Conservation (phyloP, 1,140 invertebrate genomes). For the Mizuhopecten yessoensis region DNA sequence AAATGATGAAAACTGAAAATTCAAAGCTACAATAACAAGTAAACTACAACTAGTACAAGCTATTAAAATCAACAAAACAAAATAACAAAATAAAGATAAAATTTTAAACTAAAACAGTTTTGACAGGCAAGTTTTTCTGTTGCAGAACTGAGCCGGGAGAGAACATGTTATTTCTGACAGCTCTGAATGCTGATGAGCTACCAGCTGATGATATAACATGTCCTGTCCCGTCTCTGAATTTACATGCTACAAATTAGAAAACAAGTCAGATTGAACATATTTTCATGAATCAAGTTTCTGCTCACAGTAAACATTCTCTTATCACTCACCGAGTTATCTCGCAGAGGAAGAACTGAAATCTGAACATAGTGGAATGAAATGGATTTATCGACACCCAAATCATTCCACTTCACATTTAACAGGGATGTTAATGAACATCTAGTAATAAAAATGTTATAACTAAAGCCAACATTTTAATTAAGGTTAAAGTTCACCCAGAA, state of each 20-base stretch:
- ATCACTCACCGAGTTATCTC: background rate
- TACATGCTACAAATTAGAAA: background rate
- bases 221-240: background rate
- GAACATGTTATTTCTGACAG: background rate
- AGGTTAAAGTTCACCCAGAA: background rate
- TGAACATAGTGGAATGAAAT: background rate
- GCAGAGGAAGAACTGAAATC: background rate
- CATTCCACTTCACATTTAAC: background rate
- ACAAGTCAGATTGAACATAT: background rate
- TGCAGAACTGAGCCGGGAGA: background rate
- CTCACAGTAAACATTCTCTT: background rate
- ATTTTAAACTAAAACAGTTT: no score
- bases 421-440: background rate
- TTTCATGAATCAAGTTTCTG: background rate
- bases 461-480: background rate
- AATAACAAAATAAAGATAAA: background rate
- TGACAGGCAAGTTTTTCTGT: background rate
- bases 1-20: conserved; percentile 7
- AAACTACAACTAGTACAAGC: background rate
- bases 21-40: background rate
- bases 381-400: background rate
- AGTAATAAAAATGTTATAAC: background rate
- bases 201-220: background rate
- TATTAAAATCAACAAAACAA: background rate
- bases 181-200: background rate